Evolutionary conservation across 2,888 invertebrate genomes (phyloP).

Genomic region (Drosophila maculinotata): DNA sequence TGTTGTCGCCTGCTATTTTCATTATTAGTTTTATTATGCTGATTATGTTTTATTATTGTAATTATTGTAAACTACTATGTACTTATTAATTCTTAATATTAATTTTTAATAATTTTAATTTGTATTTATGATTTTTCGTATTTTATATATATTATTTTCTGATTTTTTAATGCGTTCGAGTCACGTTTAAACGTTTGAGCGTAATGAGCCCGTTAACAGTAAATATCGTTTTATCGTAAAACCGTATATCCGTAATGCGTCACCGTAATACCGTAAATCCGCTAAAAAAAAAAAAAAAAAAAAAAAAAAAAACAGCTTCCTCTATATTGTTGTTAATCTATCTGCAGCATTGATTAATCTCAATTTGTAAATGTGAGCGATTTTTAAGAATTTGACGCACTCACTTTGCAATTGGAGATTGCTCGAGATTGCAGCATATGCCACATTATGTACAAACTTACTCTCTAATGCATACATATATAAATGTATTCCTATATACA

Average conservation of each 20-base stretch:
- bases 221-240: conserved; percentile 30
- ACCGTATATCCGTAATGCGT: conserved; percentile 39
- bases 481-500: conserved; percentile 14
- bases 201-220: conserved; percentile 9
- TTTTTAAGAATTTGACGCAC: conserved; percentile 81
- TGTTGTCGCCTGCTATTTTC: conserved; percentile 29
- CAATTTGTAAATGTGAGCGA: conserved; percentile 99
- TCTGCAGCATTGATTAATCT: conserved; percentile 93
- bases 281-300: conserved; percentile 13
- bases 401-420: conserved; percentile 86
- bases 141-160: conserved; percentile 1
- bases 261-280: conserved; percentile 28
- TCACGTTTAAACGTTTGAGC: not conserved
- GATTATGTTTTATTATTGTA: not conserved
- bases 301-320: conserved; percentile 14
- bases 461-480: conserved; percentile 13
- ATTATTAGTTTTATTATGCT: conserved; percentile 22
- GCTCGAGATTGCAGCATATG: conserved; percentile 82
- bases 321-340: conserved; percentile 47
- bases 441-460: conserved; percentile 65
- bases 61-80: conserved; percentile 17
- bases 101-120: conserved; percentile 25
- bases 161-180: conserved; percentile 1
- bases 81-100: conserved; percentile 5
- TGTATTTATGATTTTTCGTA: conserved; percentile 24